These are phyloP conservation scores for Zaprionus davidi DNA, from an alignment of 1,140 invertebrate genomes.

Conservation along the genomic window DNA sequence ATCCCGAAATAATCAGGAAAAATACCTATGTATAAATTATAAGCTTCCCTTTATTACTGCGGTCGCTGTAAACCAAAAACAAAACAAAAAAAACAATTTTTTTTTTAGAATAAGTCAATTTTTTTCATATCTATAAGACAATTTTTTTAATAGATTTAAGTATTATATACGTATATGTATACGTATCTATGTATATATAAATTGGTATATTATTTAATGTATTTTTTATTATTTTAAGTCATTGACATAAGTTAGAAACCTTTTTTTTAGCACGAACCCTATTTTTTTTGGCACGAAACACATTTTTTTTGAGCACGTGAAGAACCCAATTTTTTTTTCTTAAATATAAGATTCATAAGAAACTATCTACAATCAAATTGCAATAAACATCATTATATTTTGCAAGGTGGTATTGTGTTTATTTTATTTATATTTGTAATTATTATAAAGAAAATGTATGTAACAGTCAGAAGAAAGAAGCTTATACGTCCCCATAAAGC, in stretches of 20 bases:
- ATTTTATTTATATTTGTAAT: neutral
- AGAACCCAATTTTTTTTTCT: conserved; percentile 18
- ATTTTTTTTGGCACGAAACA: conserved; percentile 20
- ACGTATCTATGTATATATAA: neutral
- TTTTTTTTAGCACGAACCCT: conserved; percentile 68
- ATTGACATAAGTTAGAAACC: neutral
- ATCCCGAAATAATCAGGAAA: neutral
- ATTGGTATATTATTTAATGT: no score
- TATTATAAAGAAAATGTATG: no score
- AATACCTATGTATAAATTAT: conserved; percentile 5
- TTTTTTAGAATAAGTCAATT: conserved; percentile 45
- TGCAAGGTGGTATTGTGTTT: neutral
- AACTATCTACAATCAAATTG: conserved; percentile 8
- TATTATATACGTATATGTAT: conserved; percentile 15
- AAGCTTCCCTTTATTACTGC: conserved; percentile 27
- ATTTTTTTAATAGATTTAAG: conserved; percentile 46
- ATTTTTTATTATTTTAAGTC: conserved; percentile 25
- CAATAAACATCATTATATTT: conserved; percentile 25
- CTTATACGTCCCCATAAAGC: no score
- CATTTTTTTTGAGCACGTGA: conserved; percentile 49
- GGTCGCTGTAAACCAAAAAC: conserved; percentile 48
- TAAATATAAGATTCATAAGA: conserved; percentile 16
- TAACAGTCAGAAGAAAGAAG: no score
- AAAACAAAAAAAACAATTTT: conserved; percentile 26
- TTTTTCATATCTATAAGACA: conserved; percentile 47